Conservation (phyloP, 1,140 invertebrate genomes). For the Delia radicum region DNA sequence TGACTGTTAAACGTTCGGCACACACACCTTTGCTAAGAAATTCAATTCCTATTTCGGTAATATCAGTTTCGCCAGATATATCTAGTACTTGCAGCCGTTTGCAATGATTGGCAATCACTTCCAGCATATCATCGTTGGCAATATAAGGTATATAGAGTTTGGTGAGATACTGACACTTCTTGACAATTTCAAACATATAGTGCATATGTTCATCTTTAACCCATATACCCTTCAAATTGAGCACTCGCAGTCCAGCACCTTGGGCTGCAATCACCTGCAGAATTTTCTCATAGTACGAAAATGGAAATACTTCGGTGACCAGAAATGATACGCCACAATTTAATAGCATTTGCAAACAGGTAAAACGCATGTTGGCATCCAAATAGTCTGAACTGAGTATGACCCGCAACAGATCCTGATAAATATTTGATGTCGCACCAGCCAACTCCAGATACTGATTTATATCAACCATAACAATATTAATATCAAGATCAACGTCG, state of each 20-base stretch:
- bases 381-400: constrained; percentile 65
- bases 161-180: constrained; percentile 60
- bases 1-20: constrained; percentile 60
- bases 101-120: constrained; percentile 61
- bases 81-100: constrained; percentile 63
- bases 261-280: constrained; percentile 63
- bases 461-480: constrained; percentile 60
- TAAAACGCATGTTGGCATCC: constrained; percentile 65
- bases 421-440: constrained; percentile 63
- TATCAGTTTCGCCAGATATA: constrained; percentile 66
- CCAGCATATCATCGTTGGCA: constrained; percentile 66
- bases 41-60: constrained; percentile 63
- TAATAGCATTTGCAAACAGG: constrained; percentile 62
- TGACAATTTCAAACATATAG: constrained; percentile 63
- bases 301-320: constrained; percentile 66
- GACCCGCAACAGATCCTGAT: constrained; percentile 65
- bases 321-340: constrained; percentile 64
- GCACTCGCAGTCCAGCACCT: constrained; percentile 61
- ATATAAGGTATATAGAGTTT: constrained; percentile 67
- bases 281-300: constrained; percentile 66
- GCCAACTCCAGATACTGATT: constrained; percentile 61
- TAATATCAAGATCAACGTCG: constrained; percentile 59
- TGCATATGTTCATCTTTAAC: constrained; percentile 66
- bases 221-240: constrained; percentile 71
- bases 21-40: constrained; percentile 57